Evolutionary conservation across 2,113 vertebrate species (phyloP), one percentile per base, ranked within the genome.

Genomic region (Gopherus flavomarginatus): DNA sequence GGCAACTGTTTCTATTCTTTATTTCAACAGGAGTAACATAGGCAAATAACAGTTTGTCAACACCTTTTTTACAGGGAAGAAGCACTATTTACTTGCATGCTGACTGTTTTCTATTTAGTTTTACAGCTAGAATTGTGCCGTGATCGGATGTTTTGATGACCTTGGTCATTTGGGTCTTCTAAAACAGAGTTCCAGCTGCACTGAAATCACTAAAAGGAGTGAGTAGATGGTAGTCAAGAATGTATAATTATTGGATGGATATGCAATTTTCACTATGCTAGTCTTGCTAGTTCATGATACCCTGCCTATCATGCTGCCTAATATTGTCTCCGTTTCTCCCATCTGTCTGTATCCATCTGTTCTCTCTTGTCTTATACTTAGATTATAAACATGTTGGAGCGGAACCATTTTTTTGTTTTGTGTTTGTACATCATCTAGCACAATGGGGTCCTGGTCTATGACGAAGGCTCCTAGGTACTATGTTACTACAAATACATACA

Each of bases 81-180:
- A 78, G 50, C 77, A 65, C 83, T 59, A 84, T 1, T 53, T 59
- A 65, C 57, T 87, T 8, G 44, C 17, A 10, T 1, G 72, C 17
- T 31, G 56, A 88, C 17, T 86, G 62, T 62, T 81, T 90, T 92
- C 57, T 82, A 69, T 93, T 87, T 92, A 82, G 59, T 35, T 93
- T 75, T 83, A 86, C 22, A 88, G 57, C 57, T 88, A 88, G 49
- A 91, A 91, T 26, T 95, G 27, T 31, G 85, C 78, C 19, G 3
- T 57, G 91, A 56, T 6, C 78, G 14, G 29, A 31, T 47, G 59
- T 81, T 49, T 59, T 26, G 13, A 47, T 89, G 44, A 38, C 38
- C 83, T 81, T 77, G 80, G 89, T 65, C 77, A 77, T 6, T 50
- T 1, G 47, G 54, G 11, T 86, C 52, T 62, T 94, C 83, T 94